Evolutionary conservation across 1,140 invertebrate species (phyloP).

Genomic region (Penaeus vannamei): DNA sequence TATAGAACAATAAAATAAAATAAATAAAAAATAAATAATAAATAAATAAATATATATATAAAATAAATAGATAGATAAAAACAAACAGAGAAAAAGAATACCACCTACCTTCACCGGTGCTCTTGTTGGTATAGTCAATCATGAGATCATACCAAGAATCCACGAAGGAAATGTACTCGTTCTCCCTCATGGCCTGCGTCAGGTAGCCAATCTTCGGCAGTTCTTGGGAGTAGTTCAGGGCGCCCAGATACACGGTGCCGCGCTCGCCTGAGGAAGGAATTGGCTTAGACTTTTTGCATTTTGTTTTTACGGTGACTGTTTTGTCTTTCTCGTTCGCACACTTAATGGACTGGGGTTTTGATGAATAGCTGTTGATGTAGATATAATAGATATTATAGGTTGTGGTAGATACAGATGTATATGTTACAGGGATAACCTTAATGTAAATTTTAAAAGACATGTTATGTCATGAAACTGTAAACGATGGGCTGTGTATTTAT

Average conservation of each 20-base stretch:
- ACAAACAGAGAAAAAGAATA: neutral
- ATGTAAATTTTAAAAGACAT: no score
- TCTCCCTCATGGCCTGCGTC: constrained; percentile 74
- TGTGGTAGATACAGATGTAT: no score
- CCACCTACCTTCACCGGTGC: constrained; percentile 51
- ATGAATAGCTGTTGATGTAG: no score
- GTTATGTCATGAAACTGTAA: no score
- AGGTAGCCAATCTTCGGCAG: constrained; percentile 77
- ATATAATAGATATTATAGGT: no score
- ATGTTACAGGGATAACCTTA: no score
- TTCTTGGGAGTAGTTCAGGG: constrained; percentile 79
- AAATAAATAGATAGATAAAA: neutral
- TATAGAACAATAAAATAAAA: no score
- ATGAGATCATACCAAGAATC: constrained; percentile 78
- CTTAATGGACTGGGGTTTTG: no score
- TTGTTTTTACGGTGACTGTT: neutral
- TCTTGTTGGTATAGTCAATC: constrained; percentile 73
- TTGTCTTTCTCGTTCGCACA: neutral
- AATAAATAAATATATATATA: neutral
- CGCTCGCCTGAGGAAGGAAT: constrained; percentile 74
- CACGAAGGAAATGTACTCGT: constrained; percentile 75
- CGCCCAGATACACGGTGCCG: constrained; percentile 80
- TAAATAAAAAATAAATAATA: neutral
- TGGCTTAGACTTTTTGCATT: neutral
- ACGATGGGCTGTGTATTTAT: no score